Evolutionary conservation across 2,797 vertebrate species (phyloP).

Genomic region (Parauchenoglanis punctatus): DNA sequence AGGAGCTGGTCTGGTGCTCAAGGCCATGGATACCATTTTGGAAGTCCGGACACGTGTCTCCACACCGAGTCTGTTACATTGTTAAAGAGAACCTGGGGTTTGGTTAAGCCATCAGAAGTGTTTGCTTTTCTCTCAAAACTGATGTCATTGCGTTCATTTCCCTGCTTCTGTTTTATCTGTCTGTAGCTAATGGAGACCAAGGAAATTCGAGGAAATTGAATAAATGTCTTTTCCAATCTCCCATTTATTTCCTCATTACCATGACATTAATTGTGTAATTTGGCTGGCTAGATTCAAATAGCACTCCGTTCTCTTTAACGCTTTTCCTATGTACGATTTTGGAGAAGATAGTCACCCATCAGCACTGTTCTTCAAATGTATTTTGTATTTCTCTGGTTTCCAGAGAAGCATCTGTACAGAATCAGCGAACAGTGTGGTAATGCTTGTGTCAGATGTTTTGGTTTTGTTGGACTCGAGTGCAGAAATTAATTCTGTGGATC

Average conservation of each 20-base stretch:
- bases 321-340: neutral
- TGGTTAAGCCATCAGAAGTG: neutral
- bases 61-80: neutral
- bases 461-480: neutral
- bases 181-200: neutral
- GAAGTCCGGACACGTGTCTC: neutral
- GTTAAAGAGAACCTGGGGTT: neutral
- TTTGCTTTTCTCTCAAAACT: neutral
- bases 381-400: neutral
- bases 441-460: neutral
- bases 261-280: neutral
- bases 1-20: neutral
- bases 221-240: neutral
- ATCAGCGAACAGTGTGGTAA: neutral
- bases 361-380: neutral
- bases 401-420: neutral
- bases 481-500: neutral
- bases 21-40: neutral
- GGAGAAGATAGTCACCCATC: neutral
- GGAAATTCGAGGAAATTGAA: neutral
- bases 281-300: constrained; percentile 22
- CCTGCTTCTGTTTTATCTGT: constrained; percentile 8
- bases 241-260: neutral
- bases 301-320: neutral
- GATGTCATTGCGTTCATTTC: constrained; percentile 5